phyloP scores from a whole-genome alignment of 2,113 vertebrate species.

The Cavia porcellus region DNA sequence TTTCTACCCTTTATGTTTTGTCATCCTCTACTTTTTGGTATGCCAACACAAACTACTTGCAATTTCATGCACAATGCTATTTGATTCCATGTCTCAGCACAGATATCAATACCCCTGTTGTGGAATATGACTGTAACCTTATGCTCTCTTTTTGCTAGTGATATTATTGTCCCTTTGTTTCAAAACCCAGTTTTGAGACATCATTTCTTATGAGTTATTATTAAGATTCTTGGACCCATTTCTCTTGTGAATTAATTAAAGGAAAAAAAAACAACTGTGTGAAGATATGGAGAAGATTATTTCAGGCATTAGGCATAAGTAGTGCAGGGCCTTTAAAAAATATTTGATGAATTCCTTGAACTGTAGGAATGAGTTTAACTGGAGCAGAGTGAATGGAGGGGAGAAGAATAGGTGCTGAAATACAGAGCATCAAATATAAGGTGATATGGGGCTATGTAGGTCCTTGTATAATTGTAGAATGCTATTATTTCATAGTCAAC shows the following conservation, averaged over 20 bases:
- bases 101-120: background rate
- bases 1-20: background rate
- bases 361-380: background rate
- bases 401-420: background rate
- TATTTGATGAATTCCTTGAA: background rate
- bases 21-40: background rate
- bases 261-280: conserved; percentile 13
- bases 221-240: background rate
- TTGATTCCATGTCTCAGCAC: background rate
- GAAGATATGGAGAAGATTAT: background rate
- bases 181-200: background rate
- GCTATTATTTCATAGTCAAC: background rate
- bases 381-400: background rate
- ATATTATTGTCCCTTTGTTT: conserved; percentile 18
- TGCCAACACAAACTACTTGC: background rate
- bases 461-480: background rate
- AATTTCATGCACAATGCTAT: background rate
- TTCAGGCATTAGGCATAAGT: background rate
- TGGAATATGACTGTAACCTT: background rate
- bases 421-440: background rate
- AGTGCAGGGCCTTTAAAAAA: accelerated
- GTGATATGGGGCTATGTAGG: accelerated
- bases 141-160: background rate
- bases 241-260: background rate
- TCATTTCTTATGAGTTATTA: background rate